Conservation (phyloP, 2,888 invertebrate genomes). For the Geotrupes spiniger region DNA sequence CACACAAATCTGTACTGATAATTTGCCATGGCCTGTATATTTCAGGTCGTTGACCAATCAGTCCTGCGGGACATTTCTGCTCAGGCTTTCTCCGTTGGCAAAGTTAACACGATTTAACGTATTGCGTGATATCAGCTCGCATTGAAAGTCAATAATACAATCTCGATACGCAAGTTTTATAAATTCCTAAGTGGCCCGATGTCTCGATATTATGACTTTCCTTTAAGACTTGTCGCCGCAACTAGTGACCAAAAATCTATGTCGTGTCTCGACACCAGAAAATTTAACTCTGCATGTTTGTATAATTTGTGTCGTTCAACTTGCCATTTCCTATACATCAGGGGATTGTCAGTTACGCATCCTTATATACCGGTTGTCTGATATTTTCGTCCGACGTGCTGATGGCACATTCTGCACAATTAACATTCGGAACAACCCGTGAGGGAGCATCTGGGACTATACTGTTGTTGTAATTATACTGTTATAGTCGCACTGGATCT, state of each 20-base stretch:
- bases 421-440: conserved; percentile 7
- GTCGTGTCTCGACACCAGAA: background rate
- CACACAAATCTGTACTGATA: conserved; percentile 23
- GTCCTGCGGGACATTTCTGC: no score
- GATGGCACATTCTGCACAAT: background rate
- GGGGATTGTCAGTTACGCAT: conserved; percentile 7
- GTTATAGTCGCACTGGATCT: conserved; percentile 26
- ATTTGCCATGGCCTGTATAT: conserved; percentile 19
- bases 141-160: conserved; percentile 35
- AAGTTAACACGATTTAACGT: conserved; percentile 10
- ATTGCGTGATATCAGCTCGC: conserved; percentile 14
- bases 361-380: conserved; percentile 1
- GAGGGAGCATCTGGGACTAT: conserved; percentile 19
- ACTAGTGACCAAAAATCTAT: conserved; percentile 16
- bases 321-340: conserved; percentile 23
- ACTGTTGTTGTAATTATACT: conserved; percentile 25
- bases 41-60: background rate
- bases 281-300: no score
- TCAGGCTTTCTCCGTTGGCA: conserved; percentile 6
- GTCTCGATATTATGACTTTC: conserved; percentile 28
- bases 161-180: conserved; percentile 27
- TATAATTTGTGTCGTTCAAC: conserved; percentile 21
- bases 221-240: conserved; percentile 10
- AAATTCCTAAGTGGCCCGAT: no score
- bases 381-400: background rate